Conservation (phyloP, 2,888 invertebrate species). For the Zele albiditarsus region DNA sequence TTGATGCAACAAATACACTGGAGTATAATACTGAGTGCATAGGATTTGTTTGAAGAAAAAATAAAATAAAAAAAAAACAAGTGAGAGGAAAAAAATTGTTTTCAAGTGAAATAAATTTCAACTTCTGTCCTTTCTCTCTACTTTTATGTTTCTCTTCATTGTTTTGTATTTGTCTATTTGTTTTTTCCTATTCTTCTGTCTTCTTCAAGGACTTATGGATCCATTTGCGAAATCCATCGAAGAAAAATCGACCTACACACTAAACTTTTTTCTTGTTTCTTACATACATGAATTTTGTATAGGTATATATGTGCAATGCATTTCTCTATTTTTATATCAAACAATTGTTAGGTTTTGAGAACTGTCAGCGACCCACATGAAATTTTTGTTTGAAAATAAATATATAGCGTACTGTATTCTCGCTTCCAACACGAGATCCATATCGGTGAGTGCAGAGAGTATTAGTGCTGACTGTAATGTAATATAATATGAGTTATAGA, state of each 20-base stretch:
- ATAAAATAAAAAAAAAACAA: background rate
- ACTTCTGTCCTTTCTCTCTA: background rate
- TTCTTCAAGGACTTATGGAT: conserved; percentile 15
- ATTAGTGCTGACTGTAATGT: conserved; percentile 46
- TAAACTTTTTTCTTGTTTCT: background rate
- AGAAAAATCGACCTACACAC: conserved; percentile 16
- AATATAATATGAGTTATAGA: conserved; percentile 50
- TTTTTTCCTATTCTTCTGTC: conserved; percentile 6
- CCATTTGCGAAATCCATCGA: conserved; percentile 25
- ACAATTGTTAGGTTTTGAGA: conserved; percentile 19
- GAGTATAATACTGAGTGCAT: background rate
- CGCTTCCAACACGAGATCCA: conserved; percentile 44
- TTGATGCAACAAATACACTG: background rate
- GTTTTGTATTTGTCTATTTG: background rate
- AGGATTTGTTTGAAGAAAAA: background rate
- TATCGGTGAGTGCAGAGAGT: conserved; percentile 43
- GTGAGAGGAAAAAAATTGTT: conserved; percentile 8
- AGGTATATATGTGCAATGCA: background rate
- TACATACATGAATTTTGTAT: conserved; percentile 1
- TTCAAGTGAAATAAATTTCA: conserved; percentile 29
- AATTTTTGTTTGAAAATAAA: conserved; percentile 21
- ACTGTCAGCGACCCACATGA: conserved; percentile 37
- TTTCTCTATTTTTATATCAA: background rate
- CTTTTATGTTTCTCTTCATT: background rate
- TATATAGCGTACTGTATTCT: conserved; percentile 22